Evolutionary conservation across 2,888 invertebrate genomes (phyloP).

Genomic region (Agrenia bidenticulata): DNA sequence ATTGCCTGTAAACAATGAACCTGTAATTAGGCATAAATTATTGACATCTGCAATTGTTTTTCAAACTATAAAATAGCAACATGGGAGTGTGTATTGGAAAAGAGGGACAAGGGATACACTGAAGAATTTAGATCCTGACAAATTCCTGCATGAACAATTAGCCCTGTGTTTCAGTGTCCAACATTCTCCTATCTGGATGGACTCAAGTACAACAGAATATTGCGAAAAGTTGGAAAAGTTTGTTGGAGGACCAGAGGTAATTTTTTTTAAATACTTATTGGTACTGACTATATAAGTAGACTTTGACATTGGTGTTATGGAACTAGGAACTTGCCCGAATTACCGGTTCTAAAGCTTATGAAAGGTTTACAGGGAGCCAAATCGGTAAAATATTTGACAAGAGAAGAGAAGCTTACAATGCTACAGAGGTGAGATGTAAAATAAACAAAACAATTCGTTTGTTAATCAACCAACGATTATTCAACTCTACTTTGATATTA

Average conservation of each 20-base stretch:
- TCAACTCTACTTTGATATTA: no score
- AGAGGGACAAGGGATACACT: constrained; percentile 70
- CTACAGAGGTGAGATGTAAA: constrained; percentile 66
- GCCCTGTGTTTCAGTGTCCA: constrained; percentile 73
- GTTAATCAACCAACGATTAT: no score
- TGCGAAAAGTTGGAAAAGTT: constrained; percentile 77
- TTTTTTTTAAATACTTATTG: no score
- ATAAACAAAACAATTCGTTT: no score
- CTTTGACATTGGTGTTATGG: no score
- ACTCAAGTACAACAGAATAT: constrained; percentile 75
- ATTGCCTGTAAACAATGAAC: no score
- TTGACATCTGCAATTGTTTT: no score
- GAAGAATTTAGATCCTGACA: constrained; percentile 67
- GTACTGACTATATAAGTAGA: no score
- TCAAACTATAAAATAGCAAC: constrained; percentile 69
- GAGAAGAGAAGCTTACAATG: constrained; percentile 68
- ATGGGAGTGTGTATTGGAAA: constrained; percentile 95
- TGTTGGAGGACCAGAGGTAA: constrained; percentile 75
- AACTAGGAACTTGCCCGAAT: constrained; percentile 73
- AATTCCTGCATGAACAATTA: constrained; percentile 81
- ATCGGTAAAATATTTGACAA: constrained; percentile 82
- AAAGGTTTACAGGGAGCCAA: constrained; percentile 90
- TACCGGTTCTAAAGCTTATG: constrained; percentile 84
- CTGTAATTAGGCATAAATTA: no score
- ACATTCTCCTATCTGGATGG: constrained; percentile 95